Base-by-base conservation (phyloP, 2,113 vertebrate species). In the Aramus guarauna region DNA sequence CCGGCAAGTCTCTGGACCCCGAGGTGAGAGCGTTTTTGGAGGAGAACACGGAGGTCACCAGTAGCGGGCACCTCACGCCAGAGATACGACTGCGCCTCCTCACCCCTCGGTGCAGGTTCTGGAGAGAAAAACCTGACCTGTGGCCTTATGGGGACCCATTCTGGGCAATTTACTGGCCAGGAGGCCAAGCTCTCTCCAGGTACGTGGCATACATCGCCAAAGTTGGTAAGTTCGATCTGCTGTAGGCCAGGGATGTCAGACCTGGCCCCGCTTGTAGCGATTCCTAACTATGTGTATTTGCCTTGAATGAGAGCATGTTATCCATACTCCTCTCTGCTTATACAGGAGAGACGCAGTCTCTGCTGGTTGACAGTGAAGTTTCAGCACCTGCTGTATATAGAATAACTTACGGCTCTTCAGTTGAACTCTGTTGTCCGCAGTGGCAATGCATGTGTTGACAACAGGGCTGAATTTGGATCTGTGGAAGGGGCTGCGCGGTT, bases 91-190 rank as follows among this genome's bases (percentile, higher is more conserved):
- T 99, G 77, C 98, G 98, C 47, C 98, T 99, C 64, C 98, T 99
- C 64, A 99, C 99, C 3, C 98, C 99, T 17, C 98, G 79, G 30
- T 99, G 99, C 97, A 98, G 97, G 43, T 99, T 99, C 94, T 99
- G 99, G 99, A 96, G 96, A 78, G 98, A 99, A 59, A 98, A 96
- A 47, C 98, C 99, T 6, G 98, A 99, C 50, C 91, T 98, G 12
- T 99, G 99, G 99, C 99, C 99, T n/a, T 98, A 99, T 3, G 89
- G 97, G 6, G 99, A 99, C 43, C 99, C 99, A 0, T 99, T 98
- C 95, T 99, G 99, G 99, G 99, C 99, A 5, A 98, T 99, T 94
- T 99, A 99, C 94, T 99, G 99, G 99, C 99, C 99, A 6, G 99
- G 99, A 81, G 99, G 99, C 72, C 99, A 99, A 88, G 99, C 99